These are phyloP conservation scores for Phataginus tetradactyla DNA, from an alignment of 2,797 vertebrate genomes.

Conservation along the genomic window DNA sequence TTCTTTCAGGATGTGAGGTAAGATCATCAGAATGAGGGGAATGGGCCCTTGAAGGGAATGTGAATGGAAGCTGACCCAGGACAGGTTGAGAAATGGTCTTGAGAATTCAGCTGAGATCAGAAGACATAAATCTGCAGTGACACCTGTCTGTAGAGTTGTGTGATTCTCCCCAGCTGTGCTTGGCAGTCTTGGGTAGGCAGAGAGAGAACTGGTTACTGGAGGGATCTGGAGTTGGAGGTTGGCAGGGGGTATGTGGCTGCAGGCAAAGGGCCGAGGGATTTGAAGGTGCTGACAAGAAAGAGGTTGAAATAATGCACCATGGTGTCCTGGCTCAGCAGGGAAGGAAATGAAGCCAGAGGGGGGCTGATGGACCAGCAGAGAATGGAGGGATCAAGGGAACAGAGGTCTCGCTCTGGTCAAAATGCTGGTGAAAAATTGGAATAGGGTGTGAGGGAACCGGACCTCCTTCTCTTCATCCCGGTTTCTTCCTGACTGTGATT, in stretches of 20 bases:
- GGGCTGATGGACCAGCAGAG: not conserved
- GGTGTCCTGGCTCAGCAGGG: not conserved
- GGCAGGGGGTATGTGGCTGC: slow-evolving; percentile 7
- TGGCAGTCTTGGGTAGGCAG: not conserved
- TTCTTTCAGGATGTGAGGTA: not conserved
- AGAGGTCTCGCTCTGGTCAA: not conserved
- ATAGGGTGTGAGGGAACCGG: not conserved
- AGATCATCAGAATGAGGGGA: not conserved
- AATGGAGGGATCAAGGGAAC: not conserved
- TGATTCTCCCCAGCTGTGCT: slow-evolving; percentile 13
- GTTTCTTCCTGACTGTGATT: slow-evolving; percentile 52
- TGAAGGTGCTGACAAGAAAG: slow-evolving; percentile 55
- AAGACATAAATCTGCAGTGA: not conserved
- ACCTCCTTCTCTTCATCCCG: not conserved
- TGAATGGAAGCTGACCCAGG: not conserved
- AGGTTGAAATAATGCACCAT: slow-evolving; percentile 8
- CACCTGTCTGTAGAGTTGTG: not conserved
- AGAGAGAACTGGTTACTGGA: slow-evolving; percentile 47
- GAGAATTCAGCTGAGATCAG: slow-evolving; percentile 45
- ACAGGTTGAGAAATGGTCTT: not conserved
- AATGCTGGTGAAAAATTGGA: slow-evolving; percentile 47
- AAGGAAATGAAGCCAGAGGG: slow-evolving; percentile 23
- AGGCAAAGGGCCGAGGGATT: not conserved
- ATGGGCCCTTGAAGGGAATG: not conserved
- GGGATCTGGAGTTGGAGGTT: slow-evolving; percentile 11